Evolutionary conservation across 1,140 invertebrate species (phyloP).

Genomic region (Pinna nobilis): DNA sequence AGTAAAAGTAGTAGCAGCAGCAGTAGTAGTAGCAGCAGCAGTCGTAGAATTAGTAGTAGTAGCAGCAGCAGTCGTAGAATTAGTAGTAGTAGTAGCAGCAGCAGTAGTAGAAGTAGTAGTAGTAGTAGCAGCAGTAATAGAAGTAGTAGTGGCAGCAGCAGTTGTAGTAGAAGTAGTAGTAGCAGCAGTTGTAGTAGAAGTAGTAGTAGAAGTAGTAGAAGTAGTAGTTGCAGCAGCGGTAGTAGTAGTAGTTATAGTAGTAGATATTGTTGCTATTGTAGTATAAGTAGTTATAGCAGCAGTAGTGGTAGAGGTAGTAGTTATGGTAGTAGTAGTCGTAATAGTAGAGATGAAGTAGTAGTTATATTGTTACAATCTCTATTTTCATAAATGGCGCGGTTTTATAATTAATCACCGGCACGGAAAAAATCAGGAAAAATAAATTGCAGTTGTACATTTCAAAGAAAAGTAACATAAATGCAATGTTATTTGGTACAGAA

Average conservation of each 20-base stretch:
- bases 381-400: no score
- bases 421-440: no score
- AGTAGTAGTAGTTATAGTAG: constrained; percentile 29
- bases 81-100: constrained; percentile 32
- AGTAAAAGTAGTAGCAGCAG: constrained; percentile 33
- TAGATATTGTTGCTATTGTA: constrained; percentile 33
- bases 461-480: no score
- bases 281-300: constrained; percentile 33
- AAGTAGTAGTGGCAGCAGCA: constrained; percentile 24
- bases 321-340: constrained; percentile 22
- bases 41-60: no score
- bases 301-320: constrained; percentile 18
- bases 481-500: no score
- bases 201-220: constrained; percentile 30
- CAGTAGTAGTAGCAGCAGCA: constrained; percentile 29
- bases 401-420: no score
- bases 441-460: no score
- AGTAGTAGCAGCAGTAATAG: constrained; percentile 33
- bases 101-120: constrained; percentile 29
- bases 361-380: no score
- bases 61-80: no score
- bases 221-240: constrained; percentile 28
- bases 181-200: constrained; percentile 33
- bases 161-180: constrained; percentile 30
- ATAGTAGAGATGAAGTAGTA: no score